Evolutionary conservation across 2,888 invertebrate genomes (phyloP).

Genomic region (Steinernema scapterisci): DNA sequence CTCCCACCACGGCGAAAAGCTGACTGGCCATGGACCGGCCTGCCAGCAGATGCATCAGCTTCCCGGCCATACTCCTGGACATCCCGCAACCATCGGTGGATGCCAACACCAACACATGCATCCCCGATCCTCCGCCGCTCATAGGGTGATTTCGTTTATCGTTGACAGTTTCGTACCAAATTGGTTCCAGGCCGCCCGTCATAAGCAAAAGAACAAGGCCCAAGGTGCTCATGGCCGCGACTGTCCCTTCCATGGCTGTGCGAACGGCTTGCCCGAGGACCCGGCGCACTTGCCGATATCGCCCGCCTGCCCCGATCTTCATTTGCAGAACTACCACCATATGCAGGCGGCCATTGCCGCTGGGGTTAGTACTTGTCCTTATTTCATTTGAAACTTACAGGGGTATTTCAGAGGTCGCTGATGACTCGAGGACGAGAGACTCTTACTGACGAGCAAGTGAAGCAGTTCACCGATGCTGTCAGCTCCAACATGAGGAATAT

Average conservation of each 20-base stretch:
- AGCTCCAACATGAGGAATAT: constrained; percentile 6
- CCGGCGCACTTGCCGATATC: constrained; percentile 1
- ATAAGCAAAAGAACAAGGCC: neutral
- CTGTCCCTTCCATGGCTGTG: constrained; percentile 10
- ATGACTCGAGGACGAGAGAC: constrained; percentile 10
- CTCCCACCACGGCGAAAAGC: neutral
- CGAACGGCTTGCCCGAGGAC: neutral
- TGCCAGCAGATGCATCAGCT: neutral
- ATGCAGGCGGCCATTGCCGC: constrained; percentile 21
- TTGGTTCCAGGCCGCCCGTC: neutral
- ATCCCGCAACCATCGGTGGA: neutral
- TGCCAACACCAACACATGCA: constrained; percentile 11
- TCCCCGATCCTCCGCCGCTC: neutral
- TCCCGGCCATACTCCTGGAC: no score
- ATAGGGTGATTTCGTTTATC: no score
- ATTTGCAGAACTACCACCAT: constrained; percentile 25
- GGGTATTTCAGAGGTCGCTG: neutral
- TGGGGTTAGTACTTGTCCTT: neutral
- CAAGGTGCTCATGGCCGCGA: neutral
- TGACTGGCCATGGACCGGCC: neutral
- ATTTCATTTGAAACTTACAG: neutral
- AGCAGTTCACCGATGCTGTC: constrained; percentile 25
- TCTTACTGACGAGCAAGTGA: constrained; percentile 10
- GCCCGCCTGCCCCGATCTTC: neutral
- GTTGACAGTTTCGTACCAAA: no score